These are phyloP conservation scores for Gastrophysa polygoni DNA, from an alignment of 2,888 invertebrate genomes.

Conservation along the genomic window DNA sequence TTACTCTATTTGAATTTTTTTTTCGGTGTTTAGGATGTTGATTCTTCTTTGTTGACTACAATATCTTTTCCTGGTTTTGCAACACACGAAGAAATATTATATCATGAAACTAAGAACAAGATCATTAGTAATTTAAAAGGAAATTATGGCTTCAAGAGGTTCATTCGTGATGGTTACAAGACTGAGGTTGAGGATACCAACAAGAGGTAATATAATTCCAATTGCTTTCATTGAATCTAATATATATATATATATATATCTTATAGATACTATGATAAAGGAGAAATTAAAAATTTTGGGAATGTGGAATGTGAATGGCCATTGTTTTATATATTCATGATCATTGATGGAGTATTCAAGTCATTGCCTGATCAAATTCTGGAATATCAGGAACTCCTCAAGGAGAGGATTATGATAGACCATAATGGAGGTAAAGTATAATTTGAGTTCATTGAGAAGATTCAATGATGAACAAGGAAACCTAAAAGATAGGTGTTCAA, in stretches of 20 bases:
- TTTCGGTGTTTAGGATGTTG: conserved; percentile 77
- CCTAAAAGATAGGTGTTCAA: no score
- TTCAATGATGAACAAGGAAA: no score
- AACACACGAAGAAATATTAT: conserved; percentile 92
- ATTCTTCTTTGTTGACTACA: conserved; percentile 88
- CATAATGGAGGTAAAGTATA: conserved; percentile 74
- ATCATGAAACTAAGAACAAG: conserved; percentile 84
- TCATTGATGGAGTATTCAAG: conserved; percentile 93
- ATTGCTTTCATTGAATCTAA: conserved; percentile 6
- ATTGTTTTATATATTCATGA: conserved; percentile 92
- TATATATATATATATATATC: no score
- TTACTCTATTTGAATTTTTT: neutral
- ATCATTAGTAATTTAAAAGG: conserved; percentile 83
- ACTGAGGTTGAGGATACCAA: conserved; percentile 82
- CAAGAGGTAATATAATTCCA: conserved; percentile 57
- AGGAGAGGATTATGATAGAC: conserved; percentile 81
- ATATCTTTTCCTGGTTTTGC: conserved; percentile 98
- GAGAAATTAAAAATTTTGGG: conserved; percentile 95
- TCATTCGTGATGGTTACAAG: conserved; percentile 92
- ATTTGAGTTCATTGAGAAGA: no score
- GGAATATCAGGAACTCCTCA: conserved; percentile 85
- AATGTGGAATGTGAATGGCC: conserved; percentile 99
- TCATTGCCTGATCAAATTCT: conserved; percentile 88
- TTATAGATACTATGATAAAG: conserved; percentile 86
- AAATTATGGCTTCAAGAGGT: conserved; percentile 91